phyloP scores from a whole-genome alignment of 2,113 vertebrate genomes.

The Mellivora capensis region DNA sequence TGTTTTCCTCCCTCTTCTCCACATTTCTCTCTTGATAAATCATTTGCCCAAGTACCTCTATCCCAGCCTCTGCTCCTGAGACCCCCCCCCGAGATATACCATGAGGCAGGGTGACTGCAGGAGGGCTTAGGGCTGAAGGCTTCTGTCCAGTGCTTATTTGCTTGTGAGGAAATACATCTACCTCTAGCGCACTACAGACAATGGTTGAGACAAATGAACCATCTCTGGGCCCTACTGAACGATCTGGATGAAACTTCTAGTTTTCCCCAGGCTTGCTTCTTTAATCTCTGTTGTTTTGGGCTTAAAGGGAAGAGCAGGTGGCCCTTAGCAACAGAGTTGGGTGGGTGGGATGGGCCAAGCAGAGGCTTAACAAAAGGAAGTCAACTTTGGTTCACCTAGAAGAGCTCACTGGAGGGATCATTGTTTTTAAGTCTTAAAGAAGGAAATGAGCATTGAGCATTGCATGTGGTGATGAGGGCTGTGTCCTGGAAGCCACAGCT shows the following conservation, averaged over 20 bases:
- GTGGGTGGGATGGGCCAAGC: accelerated
- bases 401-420: not conserved
- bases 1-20: not conserved
- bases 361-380: not conserved
- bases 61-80: not conserved
- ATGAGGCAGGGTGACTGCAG: accelerated
- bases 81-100: no score
- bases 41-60: not conserved
- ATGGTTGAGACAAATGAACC: not conserved
- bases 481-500: not conserved
- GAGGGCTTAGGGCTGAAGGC: no score
- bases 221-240: not conserved
- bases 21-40: not conserved
- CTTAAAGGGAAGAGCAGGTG: not conserved
- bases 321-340: not conserved
- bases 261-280: not conserved
- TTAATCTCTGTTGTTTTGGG: no score
- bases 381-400: not conserved
- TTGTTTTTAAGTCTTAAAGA: not conserved
- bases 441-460: not conserved
- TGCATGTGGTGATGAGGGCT: not conserved
- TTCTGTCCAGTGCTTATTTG: not conserved
- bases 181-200: no score
- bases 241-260: not conserved
- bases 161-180: not conserved